Percentiles rank a stretch among this genome's conserved stretches.
Evolutionary conservation across 1,140 invertebrate species (phyloP).

Genomic region (Archegozetes longisetosus): DNA sequence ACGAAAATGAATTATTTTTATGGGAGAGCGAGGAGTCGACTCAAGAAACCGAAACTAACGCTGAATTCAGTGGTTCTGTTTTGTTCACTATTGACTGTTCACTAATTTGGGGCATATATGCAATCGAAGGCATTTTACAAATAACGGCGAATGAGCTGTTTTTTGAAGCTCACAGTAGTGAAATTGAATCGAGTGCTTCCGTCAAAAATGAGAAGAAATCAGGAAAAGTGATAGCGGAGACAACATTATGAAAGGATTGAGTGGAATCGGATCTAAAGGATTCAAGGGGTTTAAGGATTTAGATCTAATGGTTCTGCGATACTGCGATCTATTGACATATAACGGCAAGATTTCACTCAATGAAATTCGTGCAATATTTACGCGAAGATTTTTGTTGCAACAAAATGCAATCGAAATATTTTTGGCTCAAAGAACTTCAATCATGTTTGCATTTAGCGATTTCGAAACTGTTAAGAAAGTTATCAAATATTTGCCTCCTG

Average conservation of each 20-base stretch:
- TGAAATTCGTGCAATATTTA: slow-evolving; percentile 96
- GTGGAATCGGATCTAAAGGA: slow-evolving; percentile 9
- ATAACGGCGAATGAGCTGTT: slow-evolving; percentile 16
- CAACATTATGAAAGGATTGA: neutral
- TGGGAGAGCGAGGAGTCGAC: slow-evolving; percentile 14
- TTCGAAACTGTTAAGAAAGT: slow-evolving; percentile 94
- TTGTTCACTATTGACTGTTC: slow-evolving; percentile 15
- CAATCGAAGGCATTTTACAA: slow-evolving; percentile 15
- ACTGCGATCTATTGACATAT: slow-evolving; percentile 41
- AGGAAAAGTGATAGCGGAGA: neutral
- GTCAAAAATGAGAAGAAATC: neutral
- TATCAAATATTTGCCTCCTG: slow-evolving; percentile 87
- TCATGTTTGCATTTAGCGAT: slow-evolving; percentile 95
- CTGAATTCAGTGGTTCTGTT: slow-evolving; percentile 16
- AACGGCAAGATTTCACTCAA: slow-evolving; percentile 51
- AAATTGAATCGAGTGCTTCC: neutral
- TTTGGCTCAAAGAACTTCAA: slow-evolving; percentile 90
- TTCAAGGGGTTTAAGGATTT: slow-evolving; percentile 13
- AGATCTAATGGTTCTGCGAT: slow-evolving; percentile 65
- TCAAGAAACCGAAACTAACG: slow-evolving; percentile 4
- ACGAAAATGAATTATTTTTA: slow-evolving; percentile 12
- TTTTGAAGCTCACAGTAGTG: slow-evolving; percentile 15
- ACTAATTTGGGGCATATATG: slow-evolving; percentile 17
- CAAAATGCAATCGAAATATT: slow-evolving; percentile 97
- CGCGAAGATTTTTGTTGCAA: slow-evolving; percentile 83